Evolutionary conservation across 2,797 vertebrate species (phyloP).

Genomic region (Hoplostethus atlanticus): DNA sequence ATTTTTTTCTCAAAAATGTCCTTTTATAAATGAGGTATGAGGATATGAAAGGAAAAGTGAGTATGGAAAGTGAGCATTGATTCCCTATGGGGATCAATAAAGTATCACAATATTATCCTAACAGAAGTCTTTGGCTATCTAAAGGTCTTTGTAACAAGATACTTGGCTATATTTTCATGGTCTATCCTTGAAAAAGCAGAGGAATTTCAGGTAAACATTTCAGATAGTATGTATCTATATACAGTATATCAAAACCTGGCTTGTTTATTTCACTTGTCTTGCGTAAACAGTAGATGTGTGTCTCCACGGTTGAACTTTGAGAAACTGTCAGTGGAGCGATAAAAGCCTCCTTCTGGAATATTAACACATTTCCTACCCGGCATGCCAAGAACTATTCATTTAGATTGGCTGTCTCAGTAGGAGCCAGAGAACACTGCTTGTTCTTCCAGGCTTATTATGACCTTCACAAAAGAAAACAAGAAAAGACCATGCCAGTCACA

Average conservation of each 20-base stretch:
- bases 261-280: constrained; percentile 25
- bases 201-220: background rate
- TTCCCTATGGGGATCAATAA: too few relatives aligned
- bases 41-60: too few relatives aligned
- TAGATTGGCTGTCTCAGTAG: constrained; percentile 37
- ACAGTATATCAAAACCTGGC: constrained; percentile 1
- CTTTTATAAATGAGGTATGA: too few relatives aligned
- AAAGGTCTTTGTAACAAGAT: too few relatives aligned
- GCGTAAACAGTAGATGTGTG: constrained; percentile 10
- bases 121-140: too few relatives aligned
- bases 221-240: constrained; percentile 2
- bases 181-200: too few relatives aligned
- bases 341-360: constrained; percentile 53
- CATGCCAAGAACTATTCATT: constrained; percentile 39
- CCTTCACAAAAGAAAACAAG: constrained; percentile 31
- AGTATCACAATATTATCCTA: too few relatives aligned
- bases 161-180: too few relatives aligned
- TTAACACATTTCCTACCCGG: constrained; percentile 42
- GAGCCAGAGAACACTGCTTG: background rate
- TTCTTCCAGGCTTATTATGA: constrained; percentile 39
- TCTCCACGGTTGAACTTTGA: constrained; percentile 41
- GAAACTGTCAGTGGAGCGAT: constrained; percentile 42
- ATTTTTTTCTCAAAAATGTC: too few relatives aligned
- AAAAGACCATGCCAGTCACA: constrained; percentile 4
- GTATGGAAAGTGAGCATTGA: too few relatives aligned